Evolutionary conservation across 2,888 invertebrate genomes (phyloP), one percentile per base, ranked within the genome.

Genomic region (Panorpa germanica): DNA sequence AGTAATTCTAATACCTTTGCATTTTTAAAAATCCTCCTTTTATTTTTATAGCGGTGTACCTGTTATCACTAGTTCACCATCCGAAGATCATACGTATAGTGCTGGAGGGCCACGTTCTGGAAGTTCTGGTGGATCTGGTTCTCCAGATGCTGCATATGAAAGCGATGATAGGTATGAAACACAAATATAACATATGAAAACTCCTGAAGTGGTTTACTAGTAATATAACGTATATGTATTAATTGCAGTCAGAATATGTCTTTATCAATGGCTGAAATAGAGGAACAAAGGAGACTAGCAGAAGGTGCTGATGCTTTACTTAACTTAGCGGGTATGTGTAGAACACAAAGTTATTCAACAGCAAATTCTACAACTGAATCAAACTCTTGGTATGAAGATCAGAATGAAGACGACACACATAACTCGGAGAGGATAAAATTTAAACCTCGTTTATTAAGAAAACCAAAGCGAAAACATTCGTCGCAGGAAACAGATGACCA

Each of bases 31-130:
- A 27, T 7, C 22, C 17, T 14, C 24, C 33, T 33, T 14, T 8
- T 32, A 33, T 24, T 29, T 29, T 32, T 20, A 10, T 29, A 38
- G 34, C 34, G 49, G 53, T 34, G 47, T 53, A 33, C 52, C 55
- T 43, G 72, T 86, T 39, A 82, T 85, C 43, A 86, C 85, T 3
- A 75, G 76, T 31, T 81, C 80, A 44, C 83, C 86, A 1, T 85
- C 83, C 53, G 83, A 85, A 55, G 91, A 91, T 61, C 90, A 91
- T 55, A 86, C 86, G 30, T 91, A 90, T 58, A 85, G 83, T 44
- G 70, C 70, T 35, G 61, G 61, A 18, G 61, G 50, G 16, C 24
- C 21, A 36, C 43, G 45, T 17, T 45, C 44, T 36, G 34, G 37
- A 25, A 41, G 43, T 32, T 39, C 40, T 31, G 18, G 15, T 10